phyloP scores from a whole-genome alignment of 2,888 invertebrate species.

The Nymphalis c-album region DNA sequence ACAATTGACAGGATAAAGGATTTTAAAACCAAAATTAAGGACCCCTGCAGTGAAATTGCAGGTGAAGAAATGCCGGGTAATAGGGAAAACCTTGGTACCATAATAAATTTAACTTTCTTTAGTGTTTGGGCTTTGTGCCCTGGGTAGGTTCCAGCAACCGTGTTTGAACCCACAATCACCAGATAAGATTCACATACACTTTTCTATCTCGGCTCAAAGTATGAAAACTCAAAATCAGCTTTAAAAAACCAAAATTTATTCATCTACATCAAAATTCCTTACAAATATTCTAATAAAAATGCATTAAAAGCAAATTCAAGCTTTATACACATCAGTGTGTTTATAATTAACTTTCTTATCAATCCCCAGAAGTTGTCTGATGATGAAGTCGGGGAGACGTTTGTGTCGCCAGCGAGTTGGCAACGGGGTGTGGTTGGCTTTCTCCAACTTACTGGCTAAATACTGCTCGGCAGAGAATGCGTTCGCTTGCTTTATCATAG shows the following conservation, averaged over 20 bases:
- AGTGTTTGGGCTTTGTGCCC: no score
- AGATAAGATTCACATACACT: no score
- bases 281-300: conserved; percentile 1
- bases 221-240: neutral
- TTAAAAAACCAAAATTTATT: conserved; percentile 6
- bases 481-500: conserved; percentile 86
- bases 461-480: conserved; percentile 88
- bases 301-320: conserved; percentile 42
- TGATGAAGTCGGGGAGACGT: conserved; percentile 84
- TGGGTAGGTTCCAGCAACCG: no score
- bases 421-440: conserved; percentile 82
- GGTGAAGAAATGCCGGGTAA: no score
- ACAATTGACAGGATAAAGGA: no score
- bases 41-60: no score
- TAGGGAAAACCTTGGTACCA: no score
- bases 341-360: conserved; percentile 78
- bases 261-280: conserved; percentile 4
- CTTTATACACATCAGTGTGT: conserved; percentile 73
- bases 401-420: conserved; percentile 83
- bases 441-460: conserved; percentile 83
- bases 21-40: no score
- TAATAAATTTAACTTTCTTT: no score
- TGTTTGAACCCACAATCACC: no score
- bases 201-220: no score
- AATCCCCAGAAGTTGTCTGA: conserved; percentile 84